A percentile compares a stretch with the other conserved stretches of the same genome.
Evolutionary conservation across 2,888 invertebrate genomes (phyloP).

Genomic region (Sericinus montela): DNA sequence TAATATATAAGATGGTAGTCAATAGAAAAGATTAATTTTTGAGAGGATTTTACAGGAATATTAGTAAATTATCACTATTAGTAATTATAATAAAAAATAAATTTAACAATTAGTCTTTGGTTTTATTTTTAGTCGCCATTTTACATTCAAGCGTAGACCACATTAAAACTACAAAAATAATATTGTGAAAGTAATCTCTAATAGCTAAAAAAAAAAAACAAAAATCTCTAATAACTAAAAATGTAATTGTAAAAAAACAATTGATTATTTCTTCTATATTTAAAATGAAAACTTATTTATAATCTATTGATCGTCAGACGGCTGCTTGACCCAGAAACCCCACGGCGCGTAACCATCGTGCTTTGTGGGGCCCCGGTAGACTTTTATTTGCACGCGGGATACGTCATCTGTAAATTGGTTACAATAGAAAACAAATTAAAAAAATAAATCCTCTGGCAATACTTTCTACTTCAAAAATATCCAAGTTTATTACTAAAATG

Average conservation of each 20-base stretch:
- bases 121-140: slow-evolving; percentile 16
- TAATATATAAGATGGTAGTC: too few species aligned
- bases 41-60: too few species aligned
- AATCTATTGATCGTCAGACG: slow-evolving; percentile 75
- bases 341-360: slow-evolving; percentile 83
- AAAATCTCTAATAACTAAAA: too few species aligned
- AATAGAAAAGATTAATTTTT: too few species aligned
- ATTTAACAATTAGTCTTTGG: slow-evolving; percentile 20
- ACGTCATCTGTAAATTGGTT: slow-evolving; percentile 75
- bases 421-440: too few species aligned
- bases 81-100: slow-evolving; percentile 5
- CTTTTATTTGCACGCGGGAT: slow-evolving; percentile 85
- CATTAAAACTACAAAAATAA: too few species aligned
- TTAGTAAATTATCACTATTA: too few species aligned
- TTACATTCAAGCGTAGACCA: slow-evolving; percentile 2
- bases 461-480: too few species aligned
- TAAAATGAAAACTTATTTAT: background rate
- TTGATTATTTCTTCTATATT: background rate
- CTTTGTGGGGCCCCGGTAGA: slow-evolving; percentile 84
- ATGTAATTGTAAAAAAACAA: background rate
- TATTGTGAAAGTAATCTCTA: background rate
- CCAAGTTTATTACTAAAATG: too few species aligned
- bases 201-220: background rate
- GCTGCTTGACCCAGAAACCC: slow-evolving; percentile 87
- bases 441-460: background rate